Base-by-base conservation (phyloP, 2,797 vertebrate genomes). In the Chromis chromis region DNA sequence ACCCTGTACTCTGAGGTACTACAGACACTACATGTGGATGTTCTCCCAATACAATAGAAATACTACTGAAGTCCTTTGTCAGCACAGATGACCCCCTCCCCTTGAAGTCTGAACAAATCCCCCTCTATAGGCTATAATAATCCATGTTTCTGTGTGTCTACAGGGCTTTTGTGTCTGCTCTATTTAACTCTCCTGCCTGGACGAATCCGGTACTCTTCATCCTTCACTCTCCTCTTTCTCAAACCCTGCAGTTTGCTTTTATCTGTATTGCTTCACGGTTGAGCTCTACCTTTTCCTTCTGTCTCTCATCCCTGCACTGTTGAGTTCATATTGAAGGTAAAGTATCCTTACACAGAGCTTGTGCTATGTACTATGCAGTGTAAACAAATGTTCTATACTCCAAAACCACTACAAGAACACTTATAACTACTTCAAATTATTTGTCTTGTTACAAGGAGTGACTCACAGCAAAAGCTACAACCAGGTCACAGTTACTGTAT, bases 111-210 rank as follows among this genome's bases (percentile, higher is more conserved):
- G 59, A 84, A 70, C 70, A 72, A 78, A 57, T 61, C 52, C 48
- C 24, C 17, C 11, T 61, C 36, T 58, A 54, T 59, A 39, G 39
- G 58, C 46, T 24, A 24, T 65, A 63, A 82, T 76, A 78, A 78
- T 66, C 79, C 77, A 68, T 39, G 55, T 65, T 48, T 69, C 54
- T 61, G 54, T 78, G 77, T 60, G 53, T 78, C 69, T 76, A 71
- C 42, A 56, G 70, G 77, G 76, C 67, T 22, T 67, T 76, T 71
- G 49, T 78, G 61, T 86, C 14, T 76, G 60, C 70, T 67, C 79
- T 73, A 75, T 71, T 77, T 81, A 71, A 77, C 44, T 71, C 57
- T 71, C 14, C 61, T 44, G 68, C 54, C 59, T 28, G 65, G 50
- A 75, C 4, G 12, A 33, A 63, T 57, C 42, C 44, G 21, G 65